Conservation (phyloP, 1,140 invertebrate species). For the Hestina assimilis region DNA sequence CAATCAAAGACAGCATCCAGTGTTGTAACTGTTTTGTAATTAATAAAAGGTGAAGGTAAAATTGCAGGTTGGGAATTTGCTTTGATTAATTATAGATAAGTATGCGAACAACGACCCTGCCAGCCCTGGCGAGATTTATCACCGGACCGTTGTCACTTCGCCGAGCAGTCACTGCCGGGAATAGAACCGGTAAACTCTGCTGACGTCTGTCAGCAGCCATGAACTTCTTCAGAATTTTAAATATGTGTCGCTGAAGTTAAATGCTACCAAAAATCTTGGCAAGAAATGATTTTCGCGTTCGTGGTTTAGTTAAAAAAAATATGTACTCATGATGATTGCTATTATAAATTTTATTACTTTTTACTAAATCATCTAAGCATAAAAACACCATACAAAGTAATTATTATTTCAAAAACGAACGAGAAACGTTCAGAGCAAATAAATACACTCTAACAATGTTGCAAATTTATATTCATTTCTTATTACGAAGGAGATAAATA, state of each 20-base stretch:
- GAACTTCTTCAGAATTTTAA: slow-evolving; percentile 11
- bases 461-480: no score
- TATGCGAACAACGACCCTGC: slow-evolving; percentile 13
- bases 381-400: no score
- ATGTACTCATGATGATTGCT: no score
- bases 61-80: slow-evolving; percentile 16
- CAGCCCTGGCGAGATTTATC: slow-evolving; percentile 1
- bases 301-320: neutral
- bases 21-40: slow-evolving; percentile 8
- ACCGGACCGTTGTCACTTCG: neutral
- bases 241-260: neutral
- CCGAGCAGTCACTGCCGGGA: slow-evolving; percentile 13
- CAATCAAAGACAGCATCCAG: neutral
- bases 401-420: no score
- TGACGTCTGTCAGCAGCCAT: slow-evolving; percentile 13
- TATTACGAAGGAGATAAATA: neutral
- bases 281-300: neutral
- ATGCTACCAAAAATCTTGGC: neutral
- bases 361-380: no score
- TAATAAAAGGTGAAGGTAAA: slow-evolving; percentile 11
- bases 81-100: slow-evolving; percentile 12
- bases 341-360: no score
- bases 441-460: no score
- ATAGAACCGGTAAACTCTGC: slow-evolving; percentile 12
- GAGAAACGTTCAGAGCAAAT: no score